These are phyloP conservation scores for Zapus hudsonius DNA, from an alignment of 2,113 vertebrate genomes.

Conservation along the genomic window DNA sequence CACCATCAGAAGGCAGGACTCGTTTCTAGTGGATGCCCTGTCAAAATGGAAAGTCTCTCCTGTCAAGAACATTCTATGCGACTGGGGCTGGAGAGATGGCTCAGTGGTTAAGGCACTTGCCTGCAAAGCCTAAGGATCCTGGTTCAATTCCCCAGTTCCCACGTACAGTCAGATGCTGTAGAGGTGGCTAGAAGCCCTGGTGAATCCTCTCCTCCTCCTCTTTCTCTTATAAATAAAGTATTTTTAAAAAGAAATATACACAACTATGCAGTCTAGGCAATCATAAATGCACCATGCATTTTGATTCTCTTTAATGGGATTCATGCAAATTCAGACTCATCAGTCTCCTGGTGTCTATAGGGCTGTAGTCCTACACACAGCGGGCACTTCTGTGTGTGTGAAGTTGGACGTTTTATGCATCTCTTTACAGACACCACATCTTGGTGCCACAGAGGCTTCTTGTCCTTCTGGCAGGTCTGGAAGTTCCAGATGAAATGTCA, in stretches of 20 bases:
- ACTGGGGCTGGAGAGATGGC: too few species aligned
- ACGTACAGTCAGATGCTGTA: too few species aligned
- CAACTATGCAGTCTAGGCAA: background rate
- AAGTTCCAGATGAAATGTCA: constrained; percentile 9
- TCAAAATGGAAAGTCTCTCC: background rate
- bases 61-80: background rate
- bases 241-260: background rate
- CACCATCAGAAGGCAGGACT: background rate
- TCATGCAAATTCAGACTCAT: background rate
- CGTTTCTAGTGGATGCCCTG: background rate
- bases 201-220: too few species aligned
- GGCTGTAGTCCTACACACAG: background rate
- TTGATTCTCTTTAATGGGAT: background rate
- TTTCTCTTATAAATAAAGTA: too few species aligned
- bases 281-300: background rate
- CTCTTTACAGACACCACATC: background rate
- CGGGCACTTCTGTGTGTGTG: background rate
- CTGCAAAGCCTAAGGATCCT: too few species aligned
- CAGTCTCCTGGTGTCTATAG: background rate
- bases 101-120: too few species aligned
- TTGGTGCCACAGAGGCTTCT: background rate
- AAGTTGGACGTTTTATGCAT: background rate
- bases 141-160: too few species aligned
- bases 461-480: constrained; percentile 8
- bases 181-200: too few species aligned